A percentile compares a stretch with the other conserved stretches of the same genome.
Evolutionary conservation across 1,140 invertebrate genomes (phyloP).

Genomic region (Artemia franciscana): DNA sequence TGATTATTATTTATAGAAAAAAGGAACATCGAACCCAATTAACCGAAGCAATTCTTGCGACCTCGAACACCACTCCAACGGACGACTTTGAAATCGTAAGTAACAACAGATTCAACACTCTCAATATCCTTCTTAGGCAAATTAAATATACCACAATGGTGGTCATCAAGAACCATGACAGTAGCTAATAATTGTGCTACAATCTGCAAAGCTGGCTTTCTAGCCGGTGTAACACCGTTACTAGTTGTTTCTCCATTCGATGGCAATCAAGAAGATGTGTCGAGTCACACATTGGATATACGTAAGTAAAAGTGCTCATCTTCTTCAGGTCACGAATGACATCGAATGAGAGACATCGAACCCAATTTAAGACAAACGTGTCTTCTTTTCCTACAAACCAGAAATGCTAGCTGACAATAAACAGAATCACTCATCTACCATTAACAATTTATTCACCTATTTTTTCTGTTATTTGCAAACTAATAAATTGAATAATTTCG

Average conservation of each 20-base stretch:
- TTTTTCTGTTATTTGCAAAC: too few relatives aligned
- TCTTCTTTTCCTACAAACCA: too few relatives aligned
- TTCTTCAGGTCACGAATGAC: too few relatives aligned
- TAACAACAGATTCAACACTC: conserved; percentile 71
- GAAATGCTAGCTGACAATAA: too few relatives aligned
- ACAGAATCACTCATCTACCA: too few relatives aligned
- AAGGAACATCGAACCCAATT: too few relatives aligned
- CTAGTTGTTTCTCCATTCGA: conserved; percentile 10
- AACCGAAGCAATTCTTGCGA: too few relatives aligned
- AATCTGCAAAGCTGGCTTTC: conserved; percentile 29
- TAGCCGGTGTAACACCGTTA: neutral
- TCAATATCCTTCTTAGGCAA: conserved; percentile 64
- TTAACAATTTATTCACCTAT: too few relatives aligned
- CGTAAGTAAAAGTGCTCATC: conserved; percentile 95
- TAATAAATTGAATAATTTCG: too few relatives aligned
- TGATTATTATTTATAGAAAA: too few relatives aligned
- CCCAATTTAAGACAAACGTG: too few relatives aligned
- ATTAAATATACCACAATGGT: conserved; percentile 89
- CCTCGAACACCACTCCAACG: conserved; percentile 79
- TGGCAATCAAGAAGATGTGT: conserved; percentile 11
- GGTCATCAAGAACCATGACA: conserved; percentile 94
- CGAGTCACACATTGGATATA: conserved; percentile 30
- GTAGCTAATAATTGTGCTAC: conserved; percentile 70
- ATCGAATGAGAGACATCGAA: too few relatives aligned
- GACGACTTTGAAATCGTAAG: conserved; percentile 52